Conservation (phyloP, 2,888 invertebrate genomes). For the Drosophila crucigera region DNA sequence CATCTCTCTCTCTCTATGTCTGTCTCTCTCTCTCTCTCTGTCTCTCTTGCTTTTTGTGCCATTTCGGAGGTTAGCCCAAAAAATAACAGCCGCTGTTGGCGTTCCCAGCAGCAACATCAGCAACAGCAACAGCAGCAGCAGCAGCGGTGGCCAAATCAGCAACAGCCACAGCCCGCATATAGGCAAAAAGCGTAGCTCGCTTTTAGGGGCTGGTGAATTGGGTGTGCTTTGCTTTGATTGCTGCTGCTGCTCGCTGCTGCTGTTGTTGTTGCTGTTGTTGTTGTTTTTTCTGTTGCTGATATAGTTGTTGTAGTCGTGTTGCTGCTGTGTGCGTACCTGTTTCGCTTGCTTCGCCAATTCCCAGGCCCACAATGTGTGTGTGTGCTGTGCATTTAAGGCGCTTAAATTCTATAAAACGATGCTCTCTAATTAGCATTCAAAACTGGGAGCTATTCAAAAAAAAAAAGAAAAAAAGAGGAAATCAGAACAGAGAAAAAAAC, state of each 20-base stretch:
- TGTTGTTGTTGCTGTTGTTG: slow-evolving; percentile 39
- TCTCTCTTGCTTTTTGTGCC: slow-evolving; percentile 13
- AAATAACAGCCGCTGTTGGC: slow-evolving; percentile 59
- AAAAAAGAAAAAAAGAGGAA: slow-evolving; percentile 14
- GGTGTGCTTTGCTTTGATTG: slow-evolving; percentile 61
- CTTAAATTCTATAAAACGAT: slow-evolving; percentile 53
- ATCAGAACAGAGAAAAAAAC: slow-evolving; percentile 19
- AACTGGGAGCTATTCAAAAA: slow-evolving; percentile 33
- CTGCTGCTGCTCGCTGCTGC: slow-evolving; percentile 21
- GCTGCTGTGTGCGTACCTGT: slow-evolving; percentile 70
- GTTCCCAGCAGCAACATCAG: slow-evolving; percentile 52
- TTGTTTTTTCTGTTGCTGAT: slow-evolving; percentile 35
- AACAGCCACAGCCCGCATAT: slow-evolving; percentile 55
- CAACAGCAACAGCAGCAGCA: slow-evolving; percentile 32
- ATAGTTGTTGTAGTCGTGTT: slow-evolving; percentile 32
- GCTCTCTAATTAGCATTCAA: slow-evolving; percentile 72
- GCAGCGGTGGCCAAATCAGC: slow-evolving; percentile 31
- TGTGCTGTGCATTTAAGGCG: slow-evolving; percentile 62
- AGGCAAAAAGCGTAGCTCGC: slow-evolving; percentile 58
- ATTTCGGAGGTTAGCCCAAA: slow-evolving; percentile 22
- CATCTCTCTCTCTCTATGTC: not conserved
- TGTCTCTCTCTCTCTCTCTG: not conserved
- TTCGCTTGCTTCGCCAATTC: slow-evolving; percentile 67
- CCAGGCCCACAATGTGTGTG: slow-evolving; percentile 40
- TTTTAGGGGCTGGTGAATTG: slow-evolving; percentile 59